Base-by-base conservation (phyloP, 2,888 invertebrate genomes). In the Dryomyza anilis region DNA sequence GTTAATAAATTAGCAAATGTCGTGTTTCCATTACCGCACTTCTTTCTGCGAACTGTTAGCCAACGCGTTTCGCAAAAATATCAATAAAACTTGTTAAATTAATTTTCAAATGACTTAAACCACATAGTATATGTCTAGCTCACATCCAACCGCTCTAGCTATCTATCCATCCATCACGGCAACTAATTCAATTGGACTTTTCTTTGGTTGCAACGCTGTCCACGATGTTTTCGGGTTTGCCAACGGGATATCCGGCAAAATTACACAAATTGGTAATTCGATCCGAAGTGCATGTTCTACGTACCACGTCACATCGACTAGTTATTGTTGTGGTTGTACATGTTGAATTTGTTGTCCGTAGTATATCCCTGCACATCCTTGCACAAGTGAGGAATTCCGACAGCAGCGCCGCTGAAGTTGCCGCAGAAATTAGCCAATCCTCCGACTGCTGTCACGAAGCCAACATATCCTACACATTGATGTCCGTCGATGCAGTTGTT, bases 251-350 rank as follows among this genome's bases (percentile, higher is more conserved):
- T 61, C 61, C 61, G 61, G 43, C 45, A 21, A 27, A 61, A 61
- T 61, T 61, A 61, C 74, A 68, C 76, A 76, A 77, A 76, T 78
- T 78, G 77, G 73, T 76, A 76, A 76, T 76, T 77, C 76, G 75
- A 69, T 67, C 72, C 67, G 73, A 66, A 76, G 76, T 76, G 78
- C 73, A 77, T 70, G 73, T 77, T 74, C 72, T 72, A 76, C 74
- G 53, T 23, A 29, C 33, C 46, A 36, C 30, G 21, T 39, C 25
- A 30, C 30, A 25, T 45, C 23, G 30, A 27, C 23, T 16, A 23
- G 52, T 30, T 58, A 0, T 46, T 23, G 45, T 23, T 45, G 43
- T 10, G 12, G 30, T 61, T 16, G 33, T 58, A 14, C 16, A 7
- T 52, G 53, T 33, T 19, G 61, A 10, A 33, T 21, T 29, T 58